Evolutionary conservation across 2,797 vertebrate species (phyloP).

Genomic region (Pterois miles): DNA sequence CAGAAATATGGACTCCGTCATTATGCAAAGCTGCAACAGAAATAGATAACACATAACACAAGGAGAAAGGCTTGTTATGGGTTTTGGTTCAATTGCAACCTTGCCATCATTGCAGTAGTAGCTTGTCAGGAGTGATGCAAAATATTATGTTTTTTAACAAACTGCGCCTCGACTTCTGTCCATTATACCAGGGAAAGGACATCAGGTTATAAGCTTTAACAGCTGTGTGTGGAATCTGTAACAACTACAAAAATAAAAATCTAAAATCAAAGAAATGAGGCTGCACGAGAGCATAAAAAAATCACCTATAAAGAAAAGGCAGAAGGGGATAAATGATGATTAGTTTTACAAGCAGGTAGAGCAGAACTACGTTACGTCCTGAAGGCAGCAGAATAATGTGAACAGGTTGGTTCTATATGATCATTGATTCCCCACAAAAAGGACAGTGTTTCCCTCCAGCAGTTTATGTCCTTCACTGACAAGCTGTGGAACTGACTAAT

Average conservation of each 20-base stretch:
- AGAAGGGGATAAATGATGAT: not conserved
- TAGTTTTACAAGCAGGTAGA: not conserved
- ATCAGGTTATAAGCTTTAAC: not conserved
- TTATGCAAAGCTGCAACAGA: not conserved
- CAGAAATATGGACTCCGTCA: not conserved
- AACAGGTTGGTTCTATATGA: not conserved
- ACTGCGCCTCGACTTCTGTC: not conserved
- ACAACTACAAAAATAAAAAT: not conserved
- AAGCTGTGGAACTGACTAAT: not conserved
- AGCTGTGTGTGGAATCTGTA: not conserved
- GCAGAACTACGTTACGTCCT: not conserved
- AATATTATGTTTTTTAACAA: not conserved
- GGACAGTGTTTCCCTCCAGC: not conserved
- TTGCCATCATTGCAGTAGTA: not conserved
- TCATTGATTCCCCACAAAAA: not conserved
- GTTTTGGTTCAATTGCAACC: not conserved
- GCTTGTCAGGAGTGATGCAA: not conserved
- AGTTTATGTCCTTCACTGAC: not conserved
- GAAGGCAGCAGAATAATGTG: not conserved
- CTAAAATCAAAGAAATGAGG: not conserved
- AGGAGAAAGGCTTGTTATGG: not conserved
- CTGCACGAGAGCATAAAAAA: not conserved
- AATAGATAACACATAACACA: too few species aligned
- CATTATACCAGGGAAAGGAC: not conserved
- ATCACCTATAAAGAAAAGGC: not conserved